Base-by-base conservation (phyloP, 2,888 invertebrate species). In the Laothoe populi region DNA sequence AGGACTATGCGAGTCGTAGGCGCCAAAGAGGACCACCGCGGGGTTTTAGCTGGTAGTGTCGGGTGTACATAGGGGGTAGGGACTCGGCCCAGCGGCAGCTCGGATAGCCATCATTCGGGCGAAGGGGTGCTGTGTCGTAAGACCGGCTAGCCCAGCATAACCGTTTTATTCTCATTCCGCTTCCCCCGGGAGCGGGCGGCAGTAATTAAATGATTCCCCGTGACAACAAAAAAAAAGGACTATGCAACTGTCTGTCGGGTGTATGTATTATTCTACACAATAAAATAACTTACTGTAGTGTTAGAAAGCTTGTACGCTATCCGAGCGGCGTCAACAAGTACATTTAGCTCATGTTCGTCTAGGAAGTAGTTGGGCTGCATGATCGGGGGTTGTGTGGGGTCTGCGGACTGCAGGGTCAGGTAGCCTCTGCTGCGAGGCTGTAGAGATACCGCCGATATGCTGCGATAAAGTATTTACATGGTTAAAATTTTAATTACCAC, bases 311-410 rank as follows among this genome's bases (percentile, higher is more conserved):
- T 86, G 65, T 95, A 93, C 4, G 94, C 94, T 5, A 94, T 90
- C 66, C 92, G 91, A 7, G 95, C 93, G 0, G 95, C 96, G 58
- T 95, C 95, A 0, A 95, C 92, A 8, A 96, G 77, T 2, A 94
- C 93, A 0, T 94, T 88, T 1, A 94, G 78, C 74, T 97, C 97
- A 69, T 95, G 91, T 0, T 95, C 94, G 45, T 95, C 94, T 3
- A 89, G 86, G 73, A 97, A 92, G 83, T 98, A 97, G 82, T 97
- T 97, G 0, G 96, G 96, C 70, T 95, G 94, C 83, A 98, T 95
- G n/a, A 95, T 67, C 0, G 97, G 97, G 42, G 95, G 93, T 7
- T 94, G 94, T 16, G 94, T 78, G 0, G 97, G 97, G 84, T 97
- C 94, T 24, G 92, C 93, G 0, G 95, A 95, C 61, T 93, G 93